These are phyloP conservation scores for Eilema caniola DNA, from an alignment of 2,888 invertebrate species.

Conservation along the genomic window DNA sequence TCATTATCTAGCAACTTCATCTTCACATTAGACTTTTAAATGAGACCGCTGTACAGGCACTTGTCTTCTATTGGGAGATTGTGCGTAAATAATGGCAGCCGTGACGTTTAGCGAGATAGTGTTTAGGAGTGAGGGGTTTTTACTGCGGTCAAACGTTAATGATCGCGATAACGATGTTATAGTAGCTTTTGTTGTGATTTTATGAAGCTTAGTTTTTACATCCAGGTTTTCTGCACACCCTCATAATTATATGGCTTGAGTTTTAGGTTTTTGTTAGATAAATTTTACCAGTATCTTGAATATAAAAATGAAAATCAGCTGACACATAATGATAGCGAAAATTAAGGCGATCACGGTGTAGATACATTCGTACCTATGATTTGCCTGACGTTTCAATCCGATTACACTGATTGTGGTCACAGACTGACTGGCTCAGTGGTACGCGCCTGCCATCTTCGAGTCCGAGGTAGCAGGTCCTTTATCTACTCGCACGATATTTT, in stretches of 20 bases:
- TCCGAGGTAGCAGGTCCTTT: too few relatives aligned
- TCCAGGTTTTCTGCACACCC: background rate
- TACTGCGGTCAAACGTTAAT: conserved; percentile 7
- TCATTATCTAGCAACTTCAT: conserved; percentile 59
- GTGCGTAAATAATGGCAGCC: conserved; percentile 16
- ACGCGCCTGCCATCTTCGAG: too few relatives aligned
- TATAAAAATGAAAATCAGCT: background rate
- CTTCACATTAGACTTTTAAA: conserved; percentile 62
- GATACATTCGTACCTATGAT: too few relatives aligned
- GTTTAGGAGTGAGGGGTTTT: conserved; percentile 14
- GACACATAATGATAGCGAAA: too few relatives aligned
- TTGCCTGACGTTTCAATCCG: too few relatives aligned
- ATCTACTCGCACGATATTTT: too few relatives aligned
- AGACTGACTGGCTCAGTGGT: too few relatives aligned
- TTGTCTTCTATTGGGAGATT: conserved; percentile 26
- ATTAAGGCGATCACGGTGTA: too few relatives aligned
- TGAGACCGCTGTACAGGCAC: conserved; percentile 39
- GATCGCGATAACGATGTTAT: conserved; percentile 6
- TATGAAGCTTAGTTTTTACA: background rate
- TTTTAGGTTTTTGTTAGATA: background rate
- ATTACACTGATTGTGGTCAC: too few relatives aligned
- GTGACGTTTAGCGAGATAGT: conserved; percentile 19
- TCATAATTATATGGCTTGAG: background rate
- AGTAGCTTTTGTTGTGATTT: conserved; percentile 13
- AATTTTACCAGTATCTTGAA: background rate